These are phyloP conservation scores for Chaetura pelagica DNA, from an alignment of 2,113 vertebrate species.

Conservation along the genomic window DNA sequence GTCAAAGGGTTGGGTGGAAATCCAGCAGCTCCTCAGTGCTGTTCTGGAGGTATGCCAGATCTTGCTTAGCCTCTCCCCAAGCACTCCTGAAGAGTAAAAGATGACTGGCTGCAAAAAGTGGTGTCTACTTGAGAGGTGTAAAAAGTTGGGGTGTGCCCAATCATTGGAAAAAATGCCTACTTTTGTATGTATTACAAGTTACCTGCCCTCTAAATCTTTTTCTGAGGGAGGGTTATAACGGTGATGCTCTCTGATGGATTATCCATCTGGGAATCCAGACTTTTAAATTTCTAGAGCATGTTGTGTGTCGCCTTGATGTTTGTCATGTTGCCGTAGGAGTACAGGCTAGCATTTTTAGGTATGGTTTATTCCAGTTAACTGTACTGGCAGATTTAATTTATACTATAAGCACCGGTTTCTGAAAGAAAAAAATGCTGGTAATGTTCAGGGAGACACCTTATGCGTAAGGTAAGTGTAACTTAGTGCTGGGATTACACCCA, in stretches of 20 bases:
- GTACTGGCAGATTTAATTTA: background rate
- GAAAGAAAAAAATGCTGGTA: background rate
- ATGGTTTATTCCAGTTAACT: background rate
- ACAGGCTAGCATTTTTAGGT: background rate
- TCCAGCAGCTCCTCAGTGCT: background rate
- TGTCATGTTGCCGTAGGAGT: background rate
- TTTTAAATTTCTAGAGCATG: background rate
- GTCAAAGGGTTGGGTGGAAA: background rate
- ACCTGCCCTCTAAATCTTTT: background rate
- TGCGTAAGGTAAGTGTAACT: background rate
- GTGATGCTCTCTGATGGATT: background rate
- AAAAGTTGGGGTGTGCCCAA: background rate
- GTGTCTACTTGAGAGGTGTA: background rate
- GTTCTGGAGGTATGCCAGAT: background rate
- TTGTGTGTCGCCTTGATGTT: background rate
- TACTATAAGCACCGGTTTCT: background rate
- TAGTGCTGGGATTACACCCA: background rate
- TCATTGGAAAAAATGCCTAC: background rate
- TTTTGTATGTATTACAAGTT: background rate
- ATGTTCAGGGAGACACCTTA: background rate
- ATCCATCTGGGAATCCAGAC: background rate
- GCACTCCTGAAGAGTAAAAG: background rate
- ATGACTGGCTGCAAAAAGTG: background rate
- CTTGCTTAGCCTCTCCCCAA: background rate
- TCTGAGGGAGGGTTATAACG: background rate